Evolutionary conservation across 2,888 invertebrate species (phyloP).

Genomic region (Eilema depressum): DNA sequence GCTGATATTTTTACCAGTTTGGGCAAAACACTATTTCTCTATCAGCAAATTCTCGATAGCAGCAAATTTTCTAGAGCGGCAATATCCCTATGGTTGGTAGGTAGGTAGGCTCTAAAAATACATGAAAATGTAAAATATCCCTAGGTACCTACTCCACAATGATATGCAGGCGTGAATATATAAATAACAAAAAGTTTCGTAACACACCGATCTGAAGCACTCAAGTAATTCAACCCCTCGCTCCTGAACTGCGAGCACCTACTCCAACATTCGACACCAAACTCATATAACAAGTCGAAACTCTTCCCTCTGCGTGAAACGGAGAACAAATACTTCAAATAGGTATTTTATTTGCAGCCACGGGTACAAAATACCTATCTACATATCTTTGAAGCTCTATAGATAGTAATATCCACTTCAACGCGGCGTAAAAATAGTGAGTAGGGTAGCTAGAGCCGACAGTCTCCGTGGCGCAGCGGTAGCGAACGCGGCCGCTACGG

Average conservation of each 20-base stretch:
- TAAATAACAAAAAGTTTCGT: neutral
- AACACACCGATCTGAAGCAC: neutral
- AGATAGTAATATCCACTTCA: no score
- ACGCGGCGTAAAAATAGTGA: no score
- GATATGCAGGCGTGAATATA: neutral
- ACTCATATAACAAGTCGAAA: neutral
- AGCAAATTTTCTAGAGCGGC: no score
- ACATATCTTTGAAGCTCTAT: neutral
- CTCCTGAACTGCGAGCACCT: neutral
- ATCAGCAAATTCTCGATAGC: no score
- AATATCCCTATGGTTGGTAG: no score
- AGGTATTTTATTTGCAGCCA: neutral
- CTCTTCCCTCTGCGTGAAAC: neutral
- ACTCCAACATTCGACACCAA: neutral
- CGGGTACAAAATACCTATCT: neutral
- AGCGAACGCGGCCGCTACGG: no score
- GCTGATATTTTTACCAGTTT: no score
- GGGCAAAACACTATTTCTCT: no score
- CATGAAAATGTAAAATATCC: no score
- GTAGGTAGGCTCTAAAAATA: no score
- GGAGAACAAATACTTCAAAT: conserved; percentile 3
- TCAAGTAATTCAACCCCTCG: neutral
- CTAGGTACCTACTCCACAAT: neutral
- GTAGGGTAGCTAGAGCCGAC: no score
- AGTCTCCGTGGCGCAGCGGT: no score